Evolutionary conservation across 2,113 vertebrate species (phyloP).

Genomic region (Pituophis catenifer): DNA sequence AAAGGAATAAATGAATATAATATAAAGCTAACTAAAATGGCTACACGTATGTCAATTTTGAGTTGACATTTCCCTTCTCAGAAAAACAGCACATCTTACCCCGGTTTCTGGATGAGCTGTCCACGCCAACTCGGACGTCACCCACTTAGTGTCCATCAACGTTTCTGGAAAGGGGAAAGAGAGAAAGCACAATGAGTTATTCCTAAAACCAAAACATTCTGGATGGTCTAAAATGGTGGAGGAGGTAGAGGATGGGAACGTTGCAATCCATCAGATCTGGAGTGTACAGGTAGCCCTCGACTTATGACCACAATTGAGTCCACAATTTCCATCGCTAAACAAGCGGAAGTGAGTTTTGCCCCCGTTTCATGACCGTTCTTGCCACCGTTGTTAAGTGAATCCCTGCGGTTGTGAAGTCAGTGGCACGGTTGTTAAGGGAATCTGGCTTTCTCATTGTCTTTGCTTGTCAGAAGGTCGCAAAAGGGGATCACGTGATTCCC

Average conservation of each 20-base stretch:
- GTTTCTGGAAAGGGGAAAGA: conserved; percentile 79
- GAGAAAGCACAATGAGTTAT: conserved; percentile 32
- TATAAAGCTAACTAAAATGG: too few relatives aligned
- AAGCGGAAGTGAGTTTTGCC: background rate
- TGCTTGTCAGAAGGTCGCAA: too few relatives aligned
- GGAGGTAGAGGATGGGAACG: background rate
- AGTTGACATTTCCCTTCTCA: background rate
- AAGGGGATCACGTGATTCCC: too few relatives aligned
- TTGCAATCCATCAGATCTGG: background rate
- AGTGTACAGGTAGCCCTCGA: background rate
- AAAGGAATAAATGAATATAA: too few relatives aligned
- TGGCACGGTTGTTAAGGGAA: background rate
- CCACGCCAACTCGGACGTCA: conserved; percentile 95
- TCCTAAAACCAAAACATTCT: background rate
- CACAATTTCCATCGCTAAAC: background rate
- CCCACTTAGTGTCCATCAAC: conserved; percentile 97
- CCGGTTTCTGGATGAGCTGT: conserved; percentile 93
- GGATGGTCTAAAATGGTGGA: background rate
- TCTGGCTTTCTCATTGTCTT: too few relatives aligned
- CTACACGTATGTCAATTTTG: too few relatives aligned
- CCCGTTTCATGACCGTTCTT: background rate
- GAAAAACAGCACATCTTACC: conserved; percentile 72
- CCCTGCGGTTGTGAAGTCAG: background rate
- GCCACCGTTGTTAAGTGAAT: background rate
- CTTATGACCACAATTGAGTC: background rate